Conservation (phyloP, 2,888 invertebrate species). For the Macrosoma leucophasiata region DNA sequence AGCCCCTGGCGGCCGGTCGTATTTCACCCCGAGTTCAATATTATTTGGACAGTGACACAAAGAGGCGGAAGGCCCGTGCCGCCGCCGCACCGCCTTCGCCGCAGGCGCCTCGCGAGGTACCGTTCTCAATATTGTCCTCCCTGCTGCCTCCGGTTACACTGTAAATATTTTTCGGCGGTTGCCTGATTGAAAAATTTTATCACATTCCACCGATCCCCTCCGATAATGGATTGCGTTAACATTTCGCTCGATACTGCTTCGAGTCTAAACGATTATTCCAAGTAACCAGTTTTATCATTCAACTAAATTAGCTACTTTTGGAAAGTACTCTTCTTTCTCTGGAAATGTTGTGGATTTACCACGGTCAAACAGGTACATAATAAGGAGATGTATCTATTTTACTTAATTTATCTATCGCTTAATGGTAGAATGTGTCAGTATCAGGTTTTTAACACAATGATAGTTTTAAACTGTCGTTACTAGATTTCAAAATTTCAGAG, state of each 20-base stretch:
- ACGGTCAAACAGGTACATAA: no score
- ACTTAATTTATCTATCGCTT: no score
- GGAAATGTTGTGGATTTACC: no score
- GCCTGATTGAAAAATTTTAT: constrained; percentile 72
- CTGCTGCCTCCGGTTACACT: constrained; percentile 67
- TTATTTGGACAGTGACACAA: constrained; percentile 71
- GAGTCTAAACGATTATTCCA: no score
- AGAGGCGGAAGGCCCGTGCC: constrained; percentile 62
- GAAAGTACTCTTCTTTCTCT: no score
- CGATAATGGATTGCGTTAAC: constrained; percentile 65
- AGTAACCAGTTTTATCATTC: no score
- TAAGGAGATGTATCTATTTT: no score
- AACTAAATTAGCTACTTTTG: no score
- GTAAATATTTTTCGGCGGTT: constrained; percentile 72
- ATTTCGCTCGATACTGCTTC: constrained; percentile 30
- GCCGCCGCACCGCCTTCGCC: constrained; percentile 49
- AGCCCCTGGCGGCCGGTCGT: constrained; percentile 62
- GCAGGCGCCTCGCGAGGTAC: constrained; percentile 55
- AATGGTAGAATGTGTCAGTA: no score
- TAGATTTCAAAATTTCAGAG: no score
- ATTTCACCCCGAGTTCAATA: constrained; percentile 72
- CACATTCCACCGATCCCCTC: constrained; percentile 57
- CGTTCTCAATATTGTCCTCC: constrained; percentile 70
- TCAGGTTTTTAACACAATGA: no score
- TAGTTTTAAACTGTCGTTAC: no score